Evolutionary conservation across 2,113 vertebrate genomes (phyloP).

Genomic region (Isichthys henryi): DNA sequence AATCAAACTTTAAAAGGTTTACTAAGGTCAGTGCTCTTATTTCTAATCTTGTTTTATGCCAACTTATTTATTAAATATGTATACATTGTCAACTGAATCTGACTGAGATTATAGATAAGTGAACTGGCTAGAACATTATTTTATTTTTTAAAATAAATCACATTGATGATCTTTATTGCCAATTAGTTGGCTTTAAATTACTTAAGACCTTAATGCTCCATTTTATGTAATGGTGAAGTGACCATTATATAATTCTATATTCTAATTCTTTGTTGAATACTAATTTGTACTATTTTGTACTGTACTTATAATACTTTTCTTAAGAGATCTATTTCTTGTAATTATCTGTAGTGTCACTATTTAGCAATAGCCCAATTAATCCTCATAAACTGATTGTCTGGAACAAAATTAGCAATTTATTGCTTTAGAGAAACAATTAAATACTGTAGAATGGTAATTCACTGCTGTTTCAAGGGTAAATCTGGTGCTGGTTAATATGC

Average conservation of each 20-base stretch:
- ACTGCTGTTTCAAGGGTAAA: neutral
- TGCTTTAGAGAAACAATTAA: neutral
- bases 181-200: neutral
- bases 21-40: neutral
- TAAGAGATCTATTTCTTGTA: neutral
- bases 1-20: neutral
- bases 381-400: neutral
- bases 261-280: neutral
- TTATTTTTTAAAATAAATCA: neutral
- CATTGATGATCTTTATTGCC: neutral
- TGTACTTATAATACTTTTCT: neutral
- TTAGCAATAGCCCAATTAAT: neutral
- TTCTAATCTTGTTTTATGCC: neutral
- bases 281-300: neutral
- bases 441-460: neutral
- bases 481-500: neutral
- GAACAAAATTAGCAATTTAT: neutral
- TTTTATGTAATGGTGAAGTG: neutral
- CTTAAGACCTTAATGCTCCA: neutral
- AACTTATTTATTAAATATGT: neutral
- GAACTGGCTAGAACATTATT: neutral
- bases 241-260: neutral
- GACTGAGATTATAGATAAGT: neutral
- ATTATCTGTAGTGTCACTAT: neutral
- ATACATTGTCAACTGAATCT: neutral